Percentiles rank a stretch among this genome's conserved stretches.
phyloP scores from a whole-genome alignment of 1,140 invertebrate genomes.

The Caenorhabditis latens region DNA sequence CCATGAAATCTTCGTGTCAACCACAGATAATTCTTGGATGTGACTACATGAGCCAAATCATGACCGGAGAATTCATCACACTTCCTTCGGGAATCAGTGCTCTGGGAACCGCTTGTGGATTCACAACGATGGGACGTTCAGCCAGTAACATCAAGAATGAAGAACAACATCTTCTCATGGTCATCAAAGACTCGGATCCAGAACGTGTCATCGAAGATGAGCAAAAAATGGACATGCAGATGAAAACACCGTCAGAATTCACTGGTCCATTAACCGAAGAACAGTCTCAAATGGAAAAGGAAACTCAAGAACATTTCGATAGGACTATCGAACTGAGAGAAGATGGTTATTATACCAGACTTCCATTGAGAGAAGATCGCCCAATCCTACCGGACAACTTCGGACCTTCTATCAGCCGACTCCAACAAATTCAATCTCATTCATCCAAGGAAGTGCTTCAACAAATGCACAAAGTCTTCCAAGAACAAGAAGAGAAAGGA shows the following conservation, averaged over 20 bases:
- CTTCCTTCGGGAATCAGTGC: not conserved
- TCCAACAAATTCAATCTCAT: not conserved
- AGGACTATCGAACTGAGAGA: conserved; percentile 29
- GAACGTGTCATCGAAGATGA: not conserved
- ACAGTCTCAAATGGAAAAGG: not conserved
- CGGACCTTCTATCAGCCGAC: conserved; percentile 32
- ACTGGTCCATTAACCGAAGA: not conserved
- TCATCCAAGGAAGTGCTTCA: not conserved
- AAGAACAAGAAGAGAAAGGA: conserved; percentile 51
- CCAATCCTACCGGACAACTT: conserved; percentile 27
- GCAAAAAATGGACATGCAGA: not conserved
- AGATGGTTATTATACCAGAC: conserved; percentile 9
- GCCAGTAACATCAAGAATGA: not conserved
- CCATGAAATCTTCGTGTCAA: not conserved
- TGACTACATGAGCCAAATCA: not conserved
- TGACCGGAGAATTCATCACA: not conserved
- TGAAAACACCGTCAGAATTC: not conserved
- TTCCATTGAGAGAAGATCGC: conserved; percentile 46
- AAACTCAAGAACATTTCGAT: not conserved
- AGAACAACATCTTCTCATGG: not conserved
- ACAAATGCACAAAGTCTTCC: conserved; percentile 56
- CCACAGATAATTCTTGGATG: conserved; percentile 12
- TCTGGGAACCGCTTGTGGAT: not conserved
- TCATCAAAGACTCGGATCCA: not conserved
- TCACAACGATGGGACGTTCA: conserved; percentile 3